Percentiles rank a stretch among this genome's conserved stretches.
Conservation (phyloP, 2,797 vertebrate species). For the Cyprinella venusta region DNA sequence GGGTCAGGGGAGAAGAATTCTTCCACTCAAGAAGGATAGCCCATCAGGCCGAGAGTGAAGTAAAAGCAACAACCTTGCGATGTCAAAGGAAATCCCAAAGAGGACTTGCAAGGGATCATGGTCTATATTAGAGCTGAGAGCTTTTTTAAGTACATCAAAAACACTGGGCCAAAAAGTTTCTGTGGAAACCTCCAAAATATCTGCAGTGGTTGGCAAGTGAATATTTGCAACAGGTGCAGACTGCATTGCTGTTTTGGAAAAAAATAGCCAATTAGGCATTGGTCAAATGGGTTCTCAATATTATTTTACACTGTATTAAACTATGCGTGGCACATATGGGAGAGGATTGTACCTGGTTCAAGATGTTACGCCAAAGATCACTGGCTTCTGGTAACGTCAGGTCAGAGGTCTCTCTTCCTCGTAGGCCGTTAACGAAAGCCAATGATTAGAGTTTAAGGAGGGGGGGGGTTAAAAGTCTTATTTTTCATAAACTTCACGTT, state of each 20-base stretch:
- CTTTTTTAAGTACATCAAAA: background rate
- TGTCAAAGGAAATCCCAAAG: background rate
- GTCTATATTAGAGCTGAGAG: background rate
- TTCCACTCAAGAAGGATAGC: background rate
- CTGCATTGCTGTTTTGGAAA: background rate
- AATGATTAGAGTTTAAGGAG: no score
- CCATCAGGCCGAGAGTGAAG: background rate
- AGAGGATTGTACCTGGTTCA: no score
- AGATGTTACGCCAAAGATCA: no score
- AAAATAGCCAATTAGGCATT: background rate
- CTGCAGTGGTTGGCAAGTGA: background rate
- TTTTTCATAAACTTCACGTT: no score
- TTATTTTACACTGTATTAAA: background rate
- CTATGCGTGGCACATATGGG: no score
- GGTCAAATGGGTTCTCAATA: background rate
- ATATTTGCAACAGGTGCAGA: no score
- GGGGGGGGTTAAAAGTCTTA: no score
- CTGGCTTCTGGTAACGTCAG: no score
- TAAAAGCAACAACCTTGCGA: slow-evolving; percentile 4
- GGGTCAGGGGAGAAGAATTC: background rate
- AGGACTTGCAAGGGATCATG: background rate
- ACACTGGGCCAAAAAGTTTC: background rate
- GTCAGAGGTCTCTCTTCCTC: no score
- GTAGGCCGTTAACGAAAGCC: no score
- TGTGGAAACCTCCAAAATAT: background rate